phyloP scores from a whole-genome alignment of 2,888 invertebrate genomes.

The Arge pagana region DNA sequence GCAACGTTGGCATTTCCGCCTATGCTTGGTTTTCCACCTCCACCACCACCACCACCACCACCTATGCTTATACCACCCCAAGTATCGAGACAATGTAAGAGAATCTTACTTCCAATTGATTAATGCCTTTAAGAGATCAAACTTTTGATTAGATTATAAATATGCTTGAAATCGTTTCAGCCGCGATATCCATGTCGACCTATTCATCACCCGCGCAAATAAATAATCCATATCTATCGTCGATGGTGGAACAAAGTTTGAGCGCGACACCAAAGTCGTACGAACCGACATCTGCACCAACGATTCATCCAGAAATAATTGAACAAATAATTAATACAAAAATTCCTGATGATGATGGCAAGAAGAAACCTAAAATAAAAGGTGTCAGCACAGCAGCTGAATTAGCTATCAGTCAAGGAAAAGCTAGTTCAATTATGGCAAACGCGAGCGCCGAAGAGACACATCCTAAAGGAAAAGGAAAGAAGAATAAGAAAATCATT shows the following conservation, averaged over 20 bases:
- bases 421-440: conserved; percentile 57
- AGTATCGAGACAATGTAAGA: conserved; percentile 60
- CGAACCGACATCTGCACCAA: conserved; percentile 47
- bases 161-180: conserved; percentile 18
- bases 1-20: conserved; percentile 57
- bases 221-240: conserved; percentile 49
- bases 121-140: conserved; percentile 8
- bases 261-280: conserved; percentile 59
- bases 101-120: conserved; percentile 15
- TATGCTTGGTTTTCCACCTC: conserved; percentile 65
- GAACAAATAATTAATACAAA: conserved; percentile 55
- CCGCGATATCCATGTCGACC: conserved; percentile 51
- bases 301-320: conserved; percentile 54
- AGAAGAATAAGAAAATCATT: conserved; percentile 74
- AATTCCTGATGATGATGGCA: conserved; percentile 50
- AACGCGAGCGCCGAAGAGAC: conserved; percentile 53
- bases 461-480: conserved; percentile 60
- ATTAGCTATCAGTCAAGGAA: conserved; percentile 68
- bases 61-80: conserved; percentile 74
- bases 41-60: conserved; percentile 69
- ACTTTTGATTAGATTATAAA: background rate
- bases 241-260: conserved; percentile 48
- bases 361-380: conserved; percentile 68
- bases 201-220: conserved; percentile 56
- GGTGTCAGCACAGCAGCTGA: conserved; percentile 69